A percentile compares a stretch with the other conserved stretches of the same genome.
phyloP scores from a whole-genome alignment of 2,113 vertebrate species.

The Fulica atra region DNA sequence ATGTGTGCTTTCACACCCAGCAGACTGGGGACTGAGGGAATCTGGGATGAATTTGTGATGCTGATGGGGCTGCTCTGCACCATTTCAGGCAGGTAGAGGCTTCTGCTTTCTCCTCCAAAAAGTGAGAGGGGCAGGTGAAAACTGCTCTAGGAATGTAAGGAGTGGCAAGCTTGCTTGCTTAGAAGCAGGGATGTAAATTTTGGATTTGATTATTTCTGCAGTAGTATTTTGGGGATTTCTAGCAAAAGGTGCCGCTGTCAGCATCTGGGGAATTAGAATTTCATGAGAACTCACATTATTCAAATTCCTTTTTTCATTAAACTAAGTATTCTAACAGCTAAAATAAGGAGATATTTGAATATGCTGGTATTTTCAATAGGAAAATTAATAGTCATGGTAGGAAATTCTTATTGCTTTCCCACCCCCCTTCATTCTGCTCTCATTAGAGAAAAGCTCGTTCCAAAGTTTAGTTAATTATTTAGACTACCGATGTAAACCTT shows the following conservation, averaged over 20 bases:
- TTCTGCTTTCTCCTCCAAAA: neutral
- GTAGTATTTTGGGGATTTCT: neutral
- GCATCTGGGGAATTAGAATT: conserved; percentile 29
- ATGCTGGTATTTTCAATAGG: neutral
- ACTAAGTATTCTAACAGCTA: conserved; percentile 70
- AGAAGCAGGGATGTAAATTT: neutral
- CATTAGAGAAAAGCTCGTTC: neutral
- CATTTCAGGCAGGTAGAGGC: neutral
- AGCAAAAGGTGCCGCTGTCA: neutral
- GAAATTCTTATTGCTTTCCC: neutral
- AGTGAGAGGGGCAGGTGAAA: neutral
- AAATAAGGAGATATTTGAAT: neutral
- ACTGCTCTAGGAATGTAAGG: neutral
- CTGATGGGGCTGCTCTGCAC: neutral
- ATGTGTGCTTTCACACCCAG: neutral
- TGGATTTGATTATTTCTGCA: neutral
- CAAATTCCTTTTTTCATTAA: conserved; percentile 68
- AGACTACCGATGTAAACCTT: neutral
- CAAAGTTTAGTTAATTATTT: neutral
- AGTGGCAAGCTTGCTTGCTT: neutral
- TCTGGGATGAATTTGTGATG: too few relatives aligned
- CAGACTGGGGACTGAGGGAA: neutral
- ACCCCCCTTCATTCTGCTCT: neutral
- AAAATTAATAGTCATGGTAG: neutral
- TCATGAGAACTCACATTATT: conserved; percentile 65